Percentiles rank a stretch among this genome's conserved stretches.
Evolutionary conservation across 1,140 invertebrate species (phyloP).

Genomic region (Calliopsis andreniformis): DNA sequence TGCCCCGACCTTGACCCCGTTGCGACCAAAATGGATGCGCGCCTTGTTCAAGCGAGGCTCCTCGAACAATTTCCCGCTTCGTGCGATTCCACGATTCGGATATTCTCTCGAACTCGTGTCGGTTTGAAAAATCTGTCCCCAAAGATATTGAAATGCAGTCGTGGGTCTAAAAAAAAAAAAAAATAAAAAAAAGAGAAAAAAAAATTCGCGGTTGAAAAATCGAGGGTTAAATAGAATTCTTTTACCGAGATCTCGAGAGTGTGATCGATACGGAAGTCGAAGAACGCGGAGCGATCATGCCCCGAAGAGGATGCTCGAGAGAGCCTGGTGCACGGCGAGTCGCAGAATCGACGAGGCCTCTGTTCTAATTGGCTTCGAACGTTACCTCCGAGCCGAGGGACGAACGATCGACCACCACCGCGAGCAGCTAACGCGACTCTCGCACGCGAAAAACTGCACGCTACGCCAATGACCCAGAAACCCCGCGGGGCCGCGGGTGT

Average conservation of each 20-base stretch:
- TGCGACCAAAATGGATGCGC: constrained; percentile 47
- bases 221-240: background rate
- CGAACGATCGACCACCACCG: constrained; percentile 47
- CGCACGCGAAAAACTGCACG: constrained; percentile 47
- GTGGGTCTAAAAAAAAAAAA: no score
- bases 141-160: no score
- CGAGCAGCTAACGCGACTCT: constrained; percentile 26
- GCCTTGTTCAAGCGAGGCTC: no score
- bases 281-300: background rate
- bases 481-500: background rate
- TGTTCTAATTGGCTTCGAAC: constrained; percentile 50
- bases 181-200: no score
- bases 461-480: constrained; percentile 52
- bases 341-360: constrained; percentile 39
- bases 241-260: background rate
- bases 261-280: constrained; percentile 21
- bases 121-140: background rate
- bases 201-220: no score
- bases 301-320: constrained; percentile 3
- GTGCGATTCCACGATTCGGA: constrained; percentile 10
- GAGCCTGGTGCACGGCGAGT: constrained; percentile 28
- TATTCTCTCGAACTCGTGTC: background rate
- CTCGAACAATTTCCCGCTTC: constrained; percentile 39
- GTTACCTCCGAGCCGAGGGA: constrained; percentile 44
- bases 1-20: constrained; percentile 50